phyloP scores from a whole-genome alignment of 1,140 invertebrate genomes.

The Hylaeus anthracinus region DNA sequence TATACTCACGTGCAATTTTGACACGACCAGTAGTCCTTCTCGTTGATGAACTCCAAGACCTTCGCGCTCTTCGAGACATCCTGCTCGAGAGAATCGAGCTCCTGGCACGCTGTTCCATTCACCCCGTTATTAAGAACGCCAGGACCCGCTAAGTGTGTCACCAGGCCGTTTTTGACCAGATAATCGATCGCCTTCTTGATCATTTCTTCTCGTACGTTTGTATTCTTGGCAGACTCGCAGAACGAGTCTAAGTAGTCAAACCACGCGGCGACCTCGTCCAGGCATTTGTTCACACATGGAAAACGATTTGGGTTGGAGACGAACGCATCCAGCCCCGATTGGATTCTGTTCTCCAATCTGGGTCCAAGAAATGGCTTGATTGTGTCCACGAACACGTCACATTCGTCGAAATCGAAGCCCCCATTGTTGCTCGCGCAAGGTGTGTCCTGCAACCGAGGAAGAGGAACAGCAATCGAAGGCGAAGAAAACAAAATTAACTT shows the following conservation, averaged over 20 bases:
- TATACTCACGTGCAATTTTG: constrained; percentile 35
- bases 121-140: constrained; percentile 64
- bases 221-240: constrained; percentile 35
- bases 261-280: constrained; percentile 47
- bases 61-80: constrained; percentile 48
- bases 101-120: constrained; percentile 52
- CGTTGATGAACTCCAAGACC: constrained; percentile 65
- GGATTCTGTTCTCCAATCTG: constrained; percentile 63
- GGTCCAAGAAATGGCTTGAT: constrained; percentile 66
- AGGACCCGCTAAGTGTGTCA: constrained; percentile 65
- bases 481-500: not conserved
- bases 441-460: not conserved
- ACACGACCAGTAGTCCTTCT: constrained; percentile 65
- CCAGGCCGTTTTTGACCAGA: constrained; percentile 62
- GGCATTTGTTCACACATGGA: constrained; percentile 57
- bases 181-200: constrained; percentile 55
- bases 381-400: constrained; percentile 62
- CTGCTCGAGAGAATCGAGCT: constrained; percentile 59
- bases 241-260: constrained; percentile 33
- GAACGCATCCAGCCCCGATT: constrained; percentile 60
- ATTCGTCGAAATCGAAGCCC: constrained; percentile 41
- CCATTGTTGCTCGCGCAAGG: not conserved
- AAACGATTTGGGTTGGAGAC: constrained; percentile 61
- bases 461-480: not conserved
- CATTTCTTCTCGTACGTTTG: constrained; percentile 28